Base-by-base conservation (phyloP, 2,797 vertebrate species). In the Parotocinclus haroldoi region DNA sequence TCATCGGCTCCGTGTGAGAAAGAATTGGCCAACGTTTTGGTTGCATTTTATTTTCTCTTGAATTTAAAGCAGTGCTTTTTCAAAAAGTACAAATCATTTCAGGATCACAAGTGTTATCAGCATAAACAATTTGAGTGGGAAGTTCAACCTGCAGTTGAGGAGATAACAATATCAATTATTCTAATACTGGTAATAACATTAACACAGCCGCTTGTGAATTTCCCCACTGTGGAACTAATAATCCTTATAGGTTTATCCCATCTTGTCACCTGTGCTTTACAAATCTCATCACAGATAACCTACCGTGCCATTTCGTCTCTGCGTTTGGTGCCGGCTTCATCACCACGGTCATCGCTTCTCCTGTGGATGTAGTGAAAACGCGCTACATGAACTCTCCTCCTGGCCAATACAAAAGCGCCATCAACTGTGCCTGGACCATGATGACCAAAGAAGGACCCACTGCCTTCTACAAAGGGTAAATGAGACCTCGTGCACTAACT, bases 391-490 rank as follows among this genome's bases (percentile, higher is more conserved):
- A 96, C 80, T 95, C 93, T 9, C 87, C 89, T 0, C 92, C 90
- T 0, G 91, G 91, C 19, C 92, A 92, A 72, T 94, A 95, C 77
- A 81, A 51, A 16, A 91, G 90, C 0, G 91, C 93, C 0, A 62
- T 92, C 50, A 91, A 89, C 77, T 94, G 92, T 4, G 83, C 92
- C 18, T 90, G 90, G 90, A 88, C 84, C 52, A 92, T 94, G 92
- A 4, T 93, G 82, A 88, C 86, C 6, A 93, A 92, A 80, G 93
- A 96, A 78, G 93, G 94, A 2, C 89, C 89, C 0, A 88, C 87
- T 0, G 93, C 94, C 8, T 94, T 95, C 76, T 94, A 95, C 85
- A 96, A 96, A 85, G 93, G 94, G 93, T 95, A 80, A n/a, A n/a
- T n/a, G n/a, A n/a, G n/a, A n/a, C n/a, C n/a, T n/a, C n/a, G n/a